Evolutionary conservation across 2,797 vertebrate genomes (phyloP), one percentile per base, ranked within the genome.

Genomic region (Perdix hodgsoniae): DNA sequence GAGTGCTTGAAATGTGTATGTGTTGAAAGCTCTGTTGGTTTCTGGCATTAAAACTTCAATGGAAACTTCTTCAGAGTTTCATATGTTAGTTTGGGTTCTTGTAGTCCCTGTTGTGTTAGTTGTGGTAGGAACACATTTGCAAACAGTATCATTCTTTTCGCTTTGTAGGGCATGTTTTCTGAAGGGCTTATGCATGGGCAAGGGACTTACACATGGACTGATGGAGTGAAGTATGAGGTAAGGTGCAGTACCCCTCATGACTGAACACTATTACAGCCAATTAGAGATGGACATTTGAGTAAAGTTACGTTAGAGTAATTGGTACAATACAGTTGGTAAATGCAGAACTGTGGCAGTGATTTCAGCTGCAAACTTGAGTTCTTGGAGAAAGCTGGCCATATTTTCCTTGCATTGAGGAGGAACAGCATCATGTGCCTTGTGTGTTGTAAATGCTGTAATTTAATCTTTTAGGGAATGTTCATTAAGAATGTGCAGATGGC

Each of bases 151-250:
- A 0, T 91, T 88, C 91, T 75, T 67, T 93, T 92, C 4, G 66
- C 97, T 64, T 96, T 33, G 19, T 91, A 99, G 99, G 99, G 99
- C 27, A 92, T 81, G 33, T 99, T 99, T 97, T 98, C 98, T 42
- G 97, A 98, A 71, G 99, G 99, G 47, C 71, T 97, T 14, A 98
- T 99, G 98, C 96, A 99, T 6, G 99, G 99, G 77, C 91, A 23
- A 49, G 99, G 99, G 27, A 97, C 97, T 84, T 99, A 99, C 47
- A 97, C 95, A 0, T 98, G 97, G 98, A 91, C 97, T 26, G 97
- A 98, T 23, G 98, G 98, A 88, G 54, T 99, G 52, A 98, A 97
- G 92, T 99, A 99, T 1, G 98, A 99, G 98, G 99, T 99, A 98
- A 93, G 77, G 44, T 18, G 14, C 19, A 9, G 1, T 47, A 52